A percentile compares a stretch with the other conserved stretches of the same genome.
Conservation (phyloP, 2,888 invertebrate species). For the Globia sparganii region DNA sequence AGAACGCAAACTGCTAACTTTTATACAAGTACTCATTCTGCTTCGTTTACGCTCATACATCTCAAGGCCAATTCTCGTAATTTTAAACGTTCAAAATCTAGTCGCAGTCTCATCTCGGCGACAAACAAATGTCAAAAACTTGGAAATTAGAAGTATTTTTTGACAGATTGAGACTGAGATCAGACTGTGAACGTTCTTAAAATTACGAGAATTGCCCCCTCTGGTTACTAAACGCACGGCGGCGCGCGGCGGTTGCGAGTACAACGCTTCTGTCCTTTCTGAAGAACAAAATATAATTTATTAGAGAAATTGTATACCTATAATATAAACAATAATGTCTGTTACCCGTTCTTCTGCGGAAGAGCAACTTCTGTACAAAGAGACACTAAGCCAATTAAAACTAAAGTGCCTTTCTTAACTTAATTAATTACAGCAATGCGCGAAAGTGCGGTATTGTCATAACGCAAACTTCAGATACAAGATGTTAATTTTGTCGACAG, state of each 20-base stretch:
- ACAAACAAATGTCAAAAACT: no score
- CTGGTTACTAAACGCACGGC: no score
- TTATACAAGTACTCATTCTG: no score
- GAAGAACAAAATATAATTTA: neutral
- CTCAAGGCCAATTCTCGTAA: no score
- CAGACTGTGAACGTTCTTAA: no score
- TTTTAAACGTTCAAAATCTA: no score
- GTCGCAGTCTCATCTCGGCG: no score
- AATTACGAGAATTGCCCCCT: no score
- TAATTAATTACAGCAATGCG: neutral
- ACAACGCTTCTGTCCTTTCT: neutral
- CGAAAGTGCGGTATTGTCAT: neutral
- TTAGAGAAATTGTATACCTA: neutral
- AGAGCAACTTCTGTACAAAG: neutral
- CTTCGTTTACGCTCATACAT: neutral
- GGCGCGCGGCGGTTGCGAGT: neutral
- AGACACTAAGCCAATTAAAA: neutral
- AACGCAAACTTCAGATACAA: neutral
- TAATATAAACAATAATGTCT: neutral
- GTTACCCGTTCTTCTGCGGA: neutral
- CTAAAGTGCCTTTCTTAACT: conserved; percentile 8
- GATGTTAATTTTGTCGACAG: neutral
- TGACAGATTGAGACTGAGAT: no score
- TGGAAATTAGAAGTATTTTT: no score
- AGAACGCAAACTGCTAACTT: neutral